Conservation (phyloP, 2,113 vertebrate species). For the Myotis yumanensis region DNA sequence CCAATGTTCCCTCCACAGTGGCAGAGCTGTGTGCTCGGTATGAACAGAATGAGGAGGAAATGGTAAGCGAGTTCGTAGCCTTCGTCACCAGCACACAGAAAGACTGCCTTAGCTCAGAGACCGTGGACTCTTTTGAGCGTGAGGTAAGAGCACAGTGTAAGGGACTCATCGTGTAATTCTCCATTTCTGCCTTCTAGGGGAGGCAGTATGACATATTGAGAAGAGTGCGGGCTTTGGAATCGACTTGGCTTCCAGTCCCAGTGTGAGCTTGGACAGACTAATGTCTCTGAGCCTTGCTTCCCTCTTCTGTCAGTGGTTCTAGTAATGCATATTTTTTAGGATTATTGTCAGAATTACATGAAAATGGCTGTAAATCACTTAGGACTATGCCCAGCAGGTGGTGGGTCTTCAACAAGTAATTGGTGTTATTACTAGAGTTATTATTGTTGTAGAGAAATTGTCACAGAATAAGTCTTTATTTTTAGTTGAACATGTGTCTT, state of each 20-base stretch:
- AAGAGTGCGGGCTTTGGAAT: background rate
- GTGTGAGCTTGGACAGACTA: background rate
- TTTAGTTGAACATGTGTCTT: background rate
- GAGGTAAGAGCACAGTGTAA: slow-evolving; percentile 83
- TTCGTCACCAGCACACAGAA: slow-evolving; percentile 80
- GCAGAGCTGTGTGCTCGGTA: slow-evolving; percentile 89
- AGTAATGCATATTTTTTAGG: background rate
- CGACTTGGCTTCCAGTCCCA: background rate
- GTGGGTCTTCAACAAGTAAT: background rate
- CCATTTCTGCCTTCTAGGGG: accelerated
- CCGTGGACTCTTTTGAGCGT: slow-evolving; percentile 89
- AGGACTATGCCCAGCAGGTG: background rate
- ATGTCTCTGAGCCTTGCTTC: background rate
- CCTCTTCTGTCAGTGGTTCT: background rate
- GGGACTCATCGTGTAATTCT: accelerated
- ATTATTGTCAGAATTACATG: slow-evolving; percentile 10
- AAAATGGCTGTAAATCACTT: background rate
- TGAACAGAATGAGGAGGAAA: slow-evolving; percentile 79
- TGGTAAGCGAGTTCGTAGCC: slow-evolving; percentile 90
- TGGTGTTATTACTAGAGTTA: background rate
- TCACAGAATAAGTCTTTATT: background rate
- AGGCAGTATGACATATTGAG: accelerated
- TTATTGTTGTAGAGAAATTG: background rate
- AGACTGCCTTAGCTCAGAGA: slow-evolving; percentile 77
- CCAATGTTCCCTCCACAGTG: slow-evolving; percentile 82